A percentile compares a stretch with the other conserved stretches of the same genome.
Evolutionary conservation across 2,797 vertebrate species (phyloP).

Genomic region (Enteromius argenteus): DNA sequence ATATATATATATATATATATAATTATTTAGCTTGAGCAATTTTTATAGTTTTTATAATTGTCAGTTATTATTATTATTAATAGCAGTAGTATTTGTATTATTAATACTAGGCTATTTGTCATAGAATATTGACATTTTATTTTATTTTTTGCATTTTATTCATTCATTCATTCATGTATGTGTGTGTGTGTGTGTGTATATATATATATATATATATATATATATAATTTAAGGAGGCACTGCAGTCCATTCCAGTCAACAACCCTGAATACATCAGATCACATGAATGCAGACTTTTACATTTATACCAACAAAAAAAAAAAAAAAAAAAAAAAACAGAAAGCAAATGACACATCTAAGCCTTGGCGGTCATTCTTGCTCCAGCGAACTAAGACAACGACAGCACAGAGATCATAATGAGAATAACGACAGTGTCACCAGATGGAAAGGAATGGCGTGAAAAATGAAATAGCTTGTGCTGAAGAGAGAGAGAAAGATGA

Average conservation of each 20-base stretch:
- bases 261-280: not conserved
- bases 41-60: too few species aligned
- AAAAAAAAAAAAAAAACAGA: not conserved
- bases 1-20: too few species aligned
- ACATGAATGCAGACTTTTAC: slow-evolving; percentile 5
- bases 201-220: too few species aligned
- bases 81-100: too few species aligned
- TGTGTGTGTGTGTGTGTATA: too few species aligned
- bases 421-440: slow-evolving; percentile 71
- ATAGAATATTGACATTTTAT: too few species aligned
- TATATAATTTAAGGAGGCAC: not conserved
- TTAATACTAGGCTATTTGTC: too few species aligned
- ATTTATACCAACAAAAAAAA: slow-evolving; percentile 15
- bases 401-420: slow-evolving; percentile 57
- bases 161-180: not conserved
- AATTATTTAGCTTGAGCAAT: too few species aligned
- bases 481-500: slow-evolving; percentile 54
- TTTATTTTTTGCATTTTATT: not conserved
- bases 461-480: slow-evolving; percentile 63
- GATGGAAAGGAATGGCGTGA: slow-evolving; percentile 63
- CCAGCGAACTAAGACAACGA: slow-evolving; percentile 54
- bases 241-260: not conserved
- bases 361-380: slow-evolving; percentile 52
- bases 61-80: too few species aligned
- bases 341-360: slow-evolving; percentile 42